Conservation (phyloP, 1,140 invertebrate genomes). For the Pentalonia nigronervosa region DNA sequence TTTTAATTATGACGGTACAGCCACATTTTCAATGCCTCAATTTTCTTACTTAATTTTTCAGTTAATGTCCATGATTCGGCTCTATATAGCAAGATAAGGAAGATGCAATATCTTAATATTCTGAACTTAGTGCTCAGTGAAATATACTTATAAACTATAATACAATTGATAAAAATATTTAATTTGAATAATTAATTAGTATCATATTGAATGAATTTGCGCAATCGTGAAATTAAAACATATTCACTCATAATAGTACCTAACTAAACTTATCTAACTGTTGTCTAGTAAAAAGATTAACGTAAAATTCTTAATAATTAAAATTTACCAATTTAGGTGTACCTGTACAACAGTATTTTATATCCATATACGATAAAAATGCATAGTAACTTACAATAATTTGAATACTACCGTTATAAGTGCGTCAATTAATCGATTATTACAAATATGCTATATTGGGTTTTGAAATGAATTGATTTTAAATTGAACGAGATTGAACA, state of each 20-base stretch:
- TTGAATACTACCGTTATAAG: neutral
- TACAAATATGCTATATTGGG: neutral
- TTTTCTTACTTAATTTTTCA: no score
- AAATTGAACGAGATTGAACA: neutral
- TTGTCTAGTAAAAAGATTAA: neutral
- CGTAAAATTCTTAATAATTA: neutral
- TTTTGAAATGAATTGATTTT: neutral
- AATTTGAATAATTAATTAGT: neutral
- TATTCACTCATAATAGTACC: no score
- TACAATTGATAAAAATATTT: no score
- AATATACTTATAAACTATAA: neutral
- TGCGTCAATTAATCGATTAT: neutral
- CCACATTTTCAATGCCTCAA: no score
- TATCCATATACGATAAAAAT: neutral
- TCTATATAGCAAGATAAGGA: no score
- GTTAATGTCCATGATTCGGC: no score
- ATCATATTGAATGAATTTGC: neutral
- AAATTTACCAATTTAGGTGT: neutral
- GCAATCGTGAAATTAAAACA: neutral
- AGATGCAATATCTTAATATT: no score
- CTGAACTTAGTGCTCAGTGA: no score
- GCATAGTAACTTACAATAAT: neutral
- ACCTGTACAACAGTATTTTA: neutral
- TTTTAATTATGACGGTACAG: no score
- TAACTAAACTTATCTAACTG: neutral